phyloP scores from a whole-genome alignment of 2,113 vertebrate genomes.

The Apteryx mantelli region DNA sequence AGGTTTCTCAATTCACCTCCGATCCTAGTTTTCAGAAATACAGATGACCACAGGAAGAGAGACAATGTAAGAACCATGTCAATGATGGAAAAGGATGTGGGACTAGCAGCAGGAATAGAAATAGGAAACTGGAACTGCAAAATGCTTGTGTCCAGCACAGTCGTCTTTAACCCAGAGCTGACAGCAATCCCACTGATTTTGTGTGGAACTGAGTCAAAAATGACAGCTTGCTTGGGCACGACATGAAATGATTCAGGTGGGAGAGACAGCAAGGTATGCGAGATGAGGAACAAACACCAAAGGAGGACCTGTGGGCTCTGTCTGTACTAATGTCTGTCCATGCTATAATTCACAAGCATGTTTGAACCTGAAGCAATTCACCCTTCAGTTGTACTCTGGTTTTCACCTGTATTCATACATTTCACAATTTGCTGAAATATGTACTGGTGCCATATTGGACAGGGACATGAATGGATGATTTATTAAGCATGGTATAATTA shows the following conservation, averaged over 20 bases:
- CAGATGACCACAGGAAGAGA: not conserved
- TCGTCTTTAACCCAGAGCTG: not conserved
- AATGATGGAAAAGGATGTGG: accelerated
- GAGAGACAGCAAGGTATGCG: not conserved
- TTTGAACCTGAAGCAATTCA: not conserved
- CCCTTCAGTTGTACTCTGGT: not conserved
- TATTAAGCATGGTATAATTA: not conserved
- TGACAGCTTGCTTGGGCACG: not conserved
- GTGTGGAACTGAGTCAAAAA: not conserved
- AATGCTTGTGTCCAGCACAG: not conserved
- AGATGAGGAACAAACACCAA: not conserved
- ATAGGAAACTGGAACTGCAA: not conserved
- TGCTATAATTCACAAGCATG: not conserved
- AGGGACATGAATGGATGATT: not conserved
- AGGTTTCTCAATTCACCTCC: not conserved
- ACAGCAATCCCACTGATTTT: not conserved
- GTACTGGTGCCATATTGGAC: accelerated
- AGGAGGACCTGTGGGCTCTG: not conserved
- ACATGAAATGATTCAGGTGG: not conserved
- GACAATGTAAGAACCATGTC: accelerated
- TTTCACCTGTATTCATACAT: not conserved
- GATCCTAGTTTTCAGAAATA: not conserved
- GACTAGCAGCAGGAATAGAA: not conserved
- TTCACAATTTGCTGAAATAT: not conserved
- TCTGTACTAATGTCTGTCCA: not conserved